A percentile compares a stretch with the other conserved stretches of the same genome.
These are phyloP conservation scores for Acanthopleura granulata DNA, from an alignment of 2,888 invertebrate genomes.

Conservation along the genomic window DNA sequence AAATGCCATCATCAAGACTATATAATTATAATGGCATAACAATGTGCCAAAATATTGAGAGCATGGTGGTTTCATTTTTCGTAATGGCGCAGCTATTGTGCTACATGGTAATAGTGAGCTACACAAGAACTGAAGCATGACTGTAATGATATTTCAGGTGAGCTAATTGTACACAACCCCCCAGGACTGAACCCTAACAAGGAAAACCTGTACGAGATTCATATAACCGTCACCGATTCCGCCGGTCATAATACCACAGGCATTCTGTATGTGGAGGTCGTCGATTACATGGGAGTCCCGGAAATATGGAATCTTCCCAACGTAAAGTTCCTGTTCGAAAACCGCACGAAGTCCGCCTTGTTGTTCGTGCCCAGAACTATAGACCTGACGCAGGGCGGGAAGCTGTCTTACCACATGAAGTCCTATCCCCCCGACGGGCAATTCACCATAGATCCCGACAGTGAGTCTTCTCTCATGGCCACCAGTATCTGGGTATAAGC, in stretches of 20 bases:
- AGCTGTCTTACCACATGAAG: background rate
- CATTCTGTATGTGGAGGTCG: slow-evolving; percentile 2
- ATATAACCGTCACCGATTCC: slow-evolving; percentile 4
- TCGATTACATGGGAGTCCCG: background rate
- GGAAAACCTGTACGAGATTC: slow-evolving; percentile 12
- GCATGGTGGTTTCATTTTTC: no score
- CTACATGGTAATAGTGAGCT: no score
- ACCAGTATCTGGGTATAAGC: background rate
- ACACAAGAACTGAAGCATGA: no score
- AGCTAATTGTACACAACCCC: background rate
- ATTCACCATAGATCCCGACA: background rate
- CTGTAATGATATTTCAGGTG: background rate
- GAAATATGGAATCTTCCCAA: slow-evolving; percentile 11
- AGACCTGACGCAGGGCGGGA: background rate
- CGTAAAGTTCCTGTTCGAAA: background rate
- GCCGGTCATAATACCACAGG: background rate
- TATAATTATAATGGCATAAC: no score
- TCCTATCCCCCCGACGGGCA: background rate
- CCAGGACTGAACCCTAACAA: slow-evolving; percentile 11
- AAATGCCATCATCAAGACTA: no score
- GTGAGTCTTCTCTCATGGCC: no score
- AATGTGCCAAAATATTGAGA: no score
- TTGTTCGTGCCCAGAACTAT: background rate
- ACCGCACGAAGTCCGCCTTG: background rate
- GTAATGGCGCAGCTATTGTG: no score